These are phyloP conservation scores for Camptogramma bilineatum DNA, from an alignment of 2,888 invertebrate species.

Conservation along the genomic window DNA sequence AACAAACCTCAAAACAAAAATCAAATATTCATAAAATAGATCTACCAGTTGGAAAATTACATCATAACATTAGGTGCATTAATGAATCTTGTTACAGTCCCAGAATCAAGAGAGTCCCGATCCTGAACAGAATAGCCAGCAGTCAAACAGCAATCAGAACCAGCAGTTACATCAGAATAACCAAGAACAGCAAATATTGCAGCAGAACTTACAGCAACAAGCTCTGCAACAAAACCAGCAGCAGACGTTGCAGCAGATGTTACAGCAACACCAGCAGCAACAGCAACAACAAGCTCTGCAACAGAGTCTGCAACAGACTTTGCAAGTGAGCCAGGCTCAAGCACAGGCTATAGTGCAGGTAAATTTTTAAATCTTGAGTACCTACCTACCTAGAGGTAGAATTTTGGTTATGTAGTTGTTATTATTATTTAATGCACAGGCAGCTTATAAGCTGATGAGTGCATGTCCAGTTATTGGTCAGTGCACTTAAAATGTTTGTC, in stretches of 20 bases:
- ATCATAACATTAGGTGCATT: no score
- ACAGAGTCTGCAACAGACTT: constrained; percentile 58
- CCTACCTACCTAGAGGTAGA: background rate
- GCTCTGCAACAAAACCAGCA: constrained; percentile 60
- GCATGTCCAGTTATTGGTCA: no score
- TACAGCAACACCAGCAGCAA: constrained; percentile 65
- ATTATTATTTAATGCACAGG: no score
- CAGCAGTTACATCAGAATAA: constrained; percentile 78
- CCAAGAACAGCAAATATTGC: constrained; percentile 74
- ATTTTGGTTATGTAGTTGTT: no score
- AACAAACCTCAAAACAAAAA: no score
- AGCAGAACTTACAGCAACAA: constrained; percentile 79
- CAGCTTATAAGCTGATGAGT: no score
- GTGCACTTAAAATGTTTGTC: no score
- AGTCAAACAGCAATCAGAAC: constrained; percentile 77
- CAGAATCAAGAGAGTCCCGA: constrained; percentile 82
- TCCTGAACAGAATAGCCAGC: constrained; percentile 77
- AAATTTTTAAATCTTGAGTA: background rate
- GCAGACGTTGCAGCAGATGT: constrained; percentile 60
- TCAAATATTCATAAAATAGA: no score
- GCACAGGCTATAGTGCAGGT: constrained; percentile 75
- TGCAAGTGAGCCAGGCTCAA: constrained; percentile 79
- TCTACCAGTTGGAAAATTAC: no score
- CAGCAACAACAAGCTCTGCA: constrained; percentile 60
- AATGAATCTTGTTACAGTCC: constrained; percentile 68